Percentiles rank a stretch among this genome's conserved stretches.
These are phyloP conservation scores for Asarcornis scutulata DNA, from an alignment of 2,113 vertebrate species.

Conservation along the genomic window DNA sequence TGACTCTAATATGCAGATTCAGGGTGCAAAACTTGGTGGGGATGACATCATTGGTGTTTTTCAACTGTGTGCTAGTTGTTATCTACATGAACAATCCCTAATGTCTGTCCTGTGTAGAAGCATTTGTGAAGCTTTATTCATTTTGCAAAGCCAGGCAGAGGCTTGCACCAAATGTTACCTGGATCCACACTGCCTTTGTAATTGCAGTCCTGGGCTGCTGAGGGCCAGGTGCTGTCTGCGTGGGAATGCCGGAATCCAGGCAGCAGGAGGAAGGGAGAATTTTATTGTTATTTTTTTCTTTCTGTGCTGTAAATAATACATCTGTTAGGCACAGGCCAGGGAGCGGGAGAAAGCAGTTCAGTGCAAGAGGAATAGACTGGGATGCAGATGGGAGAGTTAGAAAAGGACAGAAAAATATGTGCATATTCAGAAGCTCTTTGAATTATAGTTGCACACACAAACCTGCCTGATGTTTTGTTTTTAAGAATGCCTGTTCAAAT, in stretches of 20 bases:
- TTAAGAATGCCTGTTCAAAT: not conserved
- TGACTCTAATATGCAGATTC: not conserved
- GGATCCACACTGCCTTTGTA: not conserved
- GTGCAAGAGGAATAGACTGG: not conserved
- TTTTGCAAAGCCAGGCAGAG: not conserved
- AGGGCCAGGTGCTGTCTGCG: not conserved
- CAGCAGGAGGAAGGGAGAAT: not conserved
- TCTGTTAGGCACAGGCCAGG: not conserved
- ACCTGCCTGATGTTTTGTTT: not conserved
- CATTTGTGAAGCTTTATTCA: not conserved
- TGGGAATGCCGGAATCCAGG: not conserved
- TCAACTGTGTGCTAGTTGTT: not conserved
- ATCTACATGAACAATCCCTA: not conserved
- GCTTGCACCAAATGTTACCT: not conserved
- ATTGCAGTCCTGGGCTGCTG: not conserved
- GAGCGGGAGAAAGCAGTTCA: not conserved
- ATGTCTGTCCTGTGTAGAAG: rapidly evolving
- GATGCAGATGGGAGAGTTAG: rapidly evolving
- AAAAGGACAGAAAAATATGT: not conserved
- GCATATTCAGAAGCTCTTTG: not conserved
- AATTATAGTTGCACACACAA: not conserved
- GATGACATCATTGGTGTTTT: rapidly evolving
- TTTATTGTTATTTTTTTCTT: too few relatives aligned
- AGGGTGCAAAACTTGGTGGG: not conserved
- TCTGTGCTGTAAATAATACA: not conserved